A percentile compares a stretch with the other conserved stretches of the same genome.
phyloP scores from a whole-genome alignment of 2,888 invertebrate genomes.

The Cryptus armator region DNA sequence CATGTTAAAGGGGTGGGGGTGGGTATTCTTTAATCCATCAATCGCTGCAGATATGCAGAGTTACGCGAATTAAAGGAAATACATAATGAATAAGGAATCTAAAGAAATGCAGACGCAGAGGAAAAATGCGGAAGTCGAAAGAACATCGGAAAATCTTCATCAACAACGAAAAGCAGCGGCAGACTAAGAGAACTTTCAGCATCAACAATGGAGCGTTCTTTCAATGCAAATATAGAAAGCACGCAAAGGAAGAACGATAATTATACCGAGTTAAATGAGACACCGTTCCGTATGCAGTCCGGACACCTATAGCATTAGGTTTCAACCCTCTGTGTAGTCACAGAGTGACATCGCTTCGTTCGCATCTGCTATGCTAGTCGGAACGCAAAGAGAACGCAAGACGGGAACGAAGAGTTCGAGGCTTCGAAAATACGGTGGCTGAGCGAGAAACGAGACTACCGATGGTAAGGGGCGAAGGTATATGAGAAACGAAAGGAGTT shows the following conservation, averaged over 20 bases:
- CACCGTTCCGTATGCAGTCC: background rate
- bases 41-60: no score
- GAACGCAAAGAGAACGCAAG: conserved; percentile 53
- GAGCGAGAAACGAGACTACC: conserved; percentile 1
- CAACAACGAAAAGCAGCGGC: background rate
- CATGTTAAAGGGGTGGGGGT: no score
- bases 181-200: background rate
- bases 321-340: background rate
- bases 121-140: background rate
- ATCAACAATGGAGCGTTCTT: background rate
- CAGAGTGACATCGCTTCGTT: conserved; percentile 42
- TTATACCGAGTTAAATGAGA: conserved; percentile 38
- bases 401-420: conserved; percentile 39
- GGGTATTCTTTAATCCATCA: no score
- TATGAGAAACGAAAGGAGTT: conserved; percentile 58
- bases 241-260: conserved; percentile 61
- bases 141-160: background rate
- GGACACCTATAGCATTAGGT: conserved; percentile 16
- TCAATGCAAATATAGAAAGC: conserved; percentile 20
- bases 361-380: conserved; percentile 56
- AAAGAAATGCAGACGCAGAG: background rate
- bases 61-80: no score
- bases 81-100: background rate
- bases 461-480: conserved; percentile 35
- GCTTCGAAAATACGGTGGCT: conserved; percentile 12